Conservation (phyloP, 1,140 invertebrate species). For the Wasmannia auropunctata region DNA sequence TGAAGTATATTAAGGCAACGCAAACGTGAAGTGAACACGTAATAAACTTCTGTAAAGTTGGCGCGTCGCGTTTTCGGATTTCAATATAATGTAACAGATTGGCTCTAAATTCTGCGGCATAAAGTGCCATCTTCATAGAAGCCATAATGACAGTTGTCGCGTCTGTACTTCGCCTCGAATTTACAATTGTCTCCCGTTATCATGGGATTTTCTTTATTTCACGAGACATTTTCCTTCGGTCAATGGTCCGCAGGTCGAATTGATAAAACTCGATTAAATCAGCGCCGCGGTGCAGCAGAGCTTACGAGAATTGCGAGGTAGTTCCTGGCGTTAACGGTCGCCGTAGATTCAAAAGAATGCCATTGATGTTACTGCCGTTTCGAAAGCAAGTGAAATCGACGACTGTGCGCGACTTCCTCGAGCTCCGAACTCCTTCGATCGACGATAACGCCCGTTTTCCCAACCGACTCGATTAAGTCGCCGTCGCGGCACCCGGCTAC, state of each 20-base stretch:
- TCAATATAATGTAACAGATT: neutral
- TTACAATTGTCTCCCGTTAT: neutral
- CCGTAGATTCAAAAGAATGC: slow-evolving; percentile 5
- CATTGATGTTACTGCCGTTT: slow-evolving; percentile 38
- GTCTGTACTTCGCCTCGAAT: neutral
- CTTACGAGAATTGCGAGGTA: neutral
- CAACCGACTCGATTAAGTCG: slow-evolving; percentile 51
- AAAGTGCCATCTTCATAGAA: too few species aligned
- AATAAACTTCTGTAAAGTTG: neutral
- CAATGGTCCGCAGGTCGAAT: neutral
- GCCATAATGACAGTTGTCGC: neutral
- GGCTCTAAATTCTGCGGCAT: neutral
- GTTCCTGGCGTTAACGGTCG: neutral
- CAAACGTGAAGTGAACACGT: neutral
- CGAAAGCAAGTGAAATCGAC: slow-evolving; percentile 51
- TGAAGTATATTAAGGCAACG: slow-evolving; percentile 8
- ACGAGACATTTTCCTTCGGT: neutral
- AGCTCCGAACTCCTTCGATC: slow-evolving; percentile 30
- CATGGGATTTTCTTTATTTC: neutral
- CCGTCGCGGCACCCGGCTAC: neutral
- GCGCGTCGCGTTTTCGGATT: neutral
- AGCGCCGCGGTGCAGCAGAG: neutral
- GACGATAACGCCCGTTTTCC: slow-evolving; percentile 28
- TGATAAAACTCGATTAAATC: slow-evolving; percentile 12
- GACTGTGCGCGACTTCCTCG: slow-evolving; percentile 23